A percentile compares a stretch with the other conserved stretches of the same genome.
phyloP scores from a whole-genome alignment of 2,888 invertebrate genomes.

The Mythimna loreyi region DNA sequence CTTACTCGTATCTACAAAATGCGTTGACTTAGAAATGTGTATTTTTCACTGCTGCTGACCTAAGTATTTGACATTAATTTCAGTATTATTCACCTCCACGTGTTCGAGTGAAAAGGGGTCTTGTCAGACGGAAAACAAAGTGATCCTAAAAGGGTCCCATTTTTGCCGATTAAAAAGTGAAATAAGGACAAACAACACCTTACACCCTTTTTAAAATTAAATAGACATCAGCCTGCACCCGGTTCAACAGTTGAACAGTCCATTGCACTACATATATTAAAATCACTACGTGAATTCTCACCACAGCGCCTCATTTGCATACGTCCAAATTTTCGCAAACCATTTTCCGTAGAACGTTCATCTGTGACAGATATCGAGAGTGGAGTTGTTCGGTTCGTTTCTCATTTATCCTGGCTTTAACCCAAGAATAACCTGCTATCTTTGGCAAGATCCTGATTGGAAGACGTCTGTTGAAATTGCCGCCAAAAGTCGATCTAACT shows the following conservation, averaged over 20 bases:
- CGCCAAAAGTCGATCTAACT: conserved; percentile 58
- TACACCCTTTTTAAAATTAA: conserved; percentile 7
- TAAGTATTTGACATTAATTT: too few relatives aligned
- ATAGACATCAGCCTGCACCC: conserved; percentile 5
- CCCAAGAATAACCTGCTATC: conserved; percentile 60
- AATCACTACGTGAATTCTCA: conserved; percentile 26
- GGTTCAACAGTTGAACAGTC: background rate
- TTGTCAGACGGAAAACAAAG: too few relatives aligned
- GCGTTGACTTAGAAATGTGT: too few relatives aligned
- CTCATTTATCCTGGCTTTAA: conserved; percentile 56
- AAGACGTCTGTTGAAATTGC: conserved; percentile 45
- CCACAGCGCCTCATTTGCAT: conserved; percentile 42
- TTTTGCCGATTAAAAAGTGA: too few relatives aligned
- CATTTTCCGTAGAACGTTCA: conserved; percentile 36
- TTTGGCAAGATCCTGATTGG: conserved; percentile 60
- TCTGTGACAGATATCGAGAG: conserved; percentile 42
- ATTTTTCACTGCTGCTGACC: too few relatives aligned
- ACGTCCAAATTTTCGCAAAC: conserved; percentile 42
- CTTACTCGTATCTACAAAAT: too few relatives aligned
- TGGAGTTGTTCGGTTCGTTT: conserved; percentile 43
- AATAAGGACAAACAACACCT: background rate
- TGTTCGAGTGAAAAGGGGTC: too few relatives aligned
- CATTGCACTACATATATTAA: conserved; percentile 27
- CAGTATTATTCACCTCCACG: too few relatives aligned
- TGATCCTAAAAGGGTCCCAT: too few relatives aligned